Evolutionary conservation across 92 coral and sea anemone species (phyloP).

Genomic region (Galaxea fascicularis): DNA sequence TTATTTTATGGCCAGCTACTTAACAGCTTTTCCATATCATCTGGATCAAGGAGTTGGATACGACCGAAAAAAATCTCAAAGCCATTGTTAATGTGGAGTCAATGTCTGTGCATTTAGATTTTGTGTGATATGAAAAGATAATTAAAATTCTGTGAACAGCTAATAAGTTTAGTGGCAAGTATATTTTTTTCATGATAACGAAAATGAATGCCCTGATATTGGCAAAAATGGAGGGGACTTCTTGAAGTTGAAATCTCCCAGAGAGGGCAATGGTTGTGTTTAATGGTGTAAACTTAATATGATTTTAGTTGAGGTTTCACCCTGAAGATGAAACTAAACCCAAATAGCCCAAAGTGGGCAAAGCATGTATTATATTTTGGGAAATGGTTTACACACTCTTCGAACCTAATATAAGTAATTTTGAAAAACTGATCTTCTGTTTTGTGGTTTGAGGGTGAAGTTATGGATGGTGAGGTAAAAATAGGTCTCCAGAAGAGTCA

Average conservation of each 20-base stretch:
- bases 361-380: neutral
- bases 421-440: conserved; percentile 42
- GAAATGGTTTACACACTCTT: conserved; percentile 15
- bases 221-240: conserved; percentile 1
- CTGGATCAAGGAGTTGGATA: neutral
- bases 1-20: conserved; percentile 13
- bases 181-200: neutral
- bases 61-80: neutral
- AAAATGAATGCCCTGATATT: conserved; percentile 4
- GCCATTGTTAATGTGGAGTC: neutral
- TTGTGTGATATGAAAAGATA: conserved; percentile 12
- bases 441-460: conserved; percentile 88
- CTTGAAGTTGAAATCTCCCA: conserved; percentile 24
- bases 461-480: conserved; percentile 61
- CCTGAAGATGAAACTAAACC: conserved; percentile 8
- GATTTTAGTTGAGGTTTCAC: conserved; percentile 40
- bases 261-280: conserved; percentile 10
- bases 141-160: conserved; percentile 7
- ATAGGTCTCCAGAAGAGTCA: conserved; percentile 65
- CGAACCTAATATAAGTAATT: conserved; percentile 4
- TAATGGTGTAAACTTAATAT: conserved; percentile 25
- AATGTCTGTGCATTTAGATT: neutral
- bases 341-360: conserved; percentile 11
- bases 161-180: neutral
- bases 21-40: conserved; percentile 38